Base-by-base conservation (phyloP, 2,113 vertebrate genomes). In the Genyomyrus donnyi region DNA sequence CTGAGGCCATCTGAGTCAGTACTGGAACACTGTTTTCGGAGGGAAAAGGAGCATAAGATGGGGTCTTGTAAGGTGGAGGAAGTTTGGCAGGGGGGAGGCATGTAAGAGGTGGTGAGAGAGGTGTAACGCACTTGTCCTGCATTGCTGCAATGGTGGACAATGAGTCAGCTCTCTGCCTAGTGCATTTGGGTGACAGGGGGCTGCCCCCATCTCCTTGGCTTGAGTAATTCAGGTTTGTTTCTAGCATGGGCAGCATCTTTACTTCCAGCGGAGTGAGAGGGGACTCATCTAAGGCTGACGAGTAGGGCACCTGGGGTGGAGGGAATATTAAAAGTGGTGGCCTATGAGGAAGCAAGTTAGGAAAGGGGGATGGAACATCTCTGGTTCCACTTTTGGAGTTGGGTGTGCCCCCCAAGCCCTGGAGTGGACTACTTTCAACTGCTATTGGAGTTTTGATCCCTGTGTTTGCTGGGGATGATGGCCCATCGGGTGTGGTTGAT, bases 181-280 rank as follows among this genome's bases (percentile, higher is more conserved):
- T 91, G 11, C 95, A 97, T 91, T 98, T 97, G 0, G 98, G 98
- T 0, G 98, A 98, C 53, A 97, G 90, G 0, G 98, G 97, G 91
- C 97, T 97, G 3, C 97, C 96, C 2, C 96, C 95, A 11, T 97
- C 97, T 0, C 96, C 92, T 88, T 95, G 96, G 24, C 97, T 94
- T 0, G 97, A 94, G 90, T 97, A 99, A 94, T 97, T 99, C 48
- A 98, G 95, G 92, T 97, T 98, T n/a, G 97, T 98, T 92, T 99
- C 98, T 88, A 99, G 96, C 89, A 99, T 97, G 0, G 98, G 98
- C 90, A 99, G 95, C 93, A 98, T 98, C 92, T 99, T 98, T 31
- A 99, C 98, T 93, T 99, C 98, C 6, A 99, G 94, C 0, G 98
- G 98, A 15, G 98, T 99, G 90, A 99, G 94, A 0, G 98, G 98